Percentiles rank a stretch among this genome's conserved stretches.
phyloP scores from a whole-genome alignment of 2,888 invertebrate genomes.

The Trichopria drosophilae region DNA sequence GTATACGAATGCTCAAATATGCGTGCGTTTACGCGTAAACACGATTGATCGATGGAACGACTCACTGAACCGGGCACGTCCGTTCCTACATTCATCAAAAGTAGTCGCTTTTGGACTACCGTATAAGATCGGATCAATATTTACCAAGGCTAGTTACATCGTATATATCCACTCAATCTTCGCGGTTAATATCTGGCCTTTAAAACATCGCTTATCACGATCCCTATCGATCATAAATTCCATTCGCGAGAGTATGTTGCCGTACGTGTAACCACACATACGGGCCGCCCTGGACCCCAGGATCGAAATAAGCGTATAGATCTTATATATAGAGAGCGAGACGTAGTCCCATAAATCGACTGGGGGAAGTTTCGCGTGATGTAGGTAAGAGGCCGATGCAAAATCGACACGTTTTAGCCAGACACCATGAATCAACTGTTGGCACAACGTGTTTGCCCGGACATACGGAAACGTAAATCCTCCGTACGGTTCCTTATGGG shows the following conservation, averaged over 20 bases:
- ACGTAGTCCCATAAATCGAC: slow-evolving; percentile 36
- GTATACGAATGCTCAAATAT: too few relatives aligned
- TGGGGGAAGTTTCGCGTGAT: slow-evolving; percentile 35
- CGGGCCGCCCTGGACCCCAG: too few relatives aligned
- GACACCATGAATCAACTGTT: slow-evolving; percentile 38
- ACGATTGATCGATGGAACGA: too few relatives aligned
- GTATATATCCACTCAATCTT: too few relatives aligned
- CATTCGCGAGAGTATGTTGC: too few relatives aligned
- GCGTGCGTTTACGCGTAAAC: too few relatives aligned
- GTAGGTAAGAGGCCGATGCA: slow-evolving; percentile 34
- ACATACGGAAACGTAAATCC: slow-evolving; percentile 42
- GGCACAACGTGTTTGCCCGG: slow-evolving; percentile 31
- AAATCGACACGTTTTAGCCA: slow-evolving; percentile 44
- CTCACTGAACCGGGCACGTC: too few relatives aligned
- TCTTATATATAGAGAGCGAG: slow-evolving; percentile 28
- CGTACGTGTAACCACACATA: too few relatives aligned
- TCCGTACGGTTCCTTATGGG: slow-evolving; percentile 22
- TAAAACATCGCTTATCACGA: slow-evolving; percentile 30
- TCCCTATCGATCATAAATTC: slow-evolving; percentile 13
- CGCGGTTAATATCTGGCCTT: slow-evolving; percentile 33
- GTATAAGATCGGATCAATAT: too few relatives aligned
- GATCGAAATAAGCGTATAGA: too few relatives aligned
- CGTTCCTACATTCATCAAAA: too few relatives aligned
- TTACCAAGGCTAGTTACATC: slow-evolving; percentile 31
- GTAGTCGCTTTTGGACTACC: too few relatives aligned